Conservation (phyloP, 2,113 vertebrate species). For the Oncorhynchus kisutch region DNA sequence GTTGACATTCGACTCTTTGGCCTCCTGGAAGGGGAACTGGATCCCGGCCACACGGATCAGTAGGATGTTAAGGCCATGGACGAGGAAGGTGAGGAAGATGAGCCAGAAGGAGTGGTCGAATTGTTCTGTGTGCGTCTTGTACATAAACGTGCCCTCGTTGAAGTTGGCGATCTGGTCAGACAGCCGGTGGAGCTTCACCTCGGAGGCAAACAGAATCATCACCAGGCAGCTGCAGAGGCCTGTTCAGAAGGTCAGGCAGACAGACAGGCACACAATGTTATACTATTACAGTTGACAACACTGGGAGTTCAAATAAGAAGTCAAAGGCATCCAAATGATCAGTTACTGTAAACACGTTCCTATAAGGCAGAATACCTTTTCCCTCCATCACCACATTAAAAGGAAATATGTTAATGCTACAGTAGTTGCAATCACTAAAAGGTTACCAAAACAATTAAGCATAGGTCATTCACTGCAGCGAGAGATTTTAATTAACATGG, state of each 20-base stretch:
- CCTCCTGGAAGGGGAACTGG: constrained; percentile 83
- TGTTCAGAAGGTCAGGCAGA: constrained; percentile 48
- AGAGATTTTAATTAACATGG: too few species aligned
- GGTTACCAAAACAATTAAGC: too few species aligned
- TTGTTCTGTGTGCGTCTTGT: constrained; percentile 79
- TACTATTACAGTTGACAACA: too few species aligned
- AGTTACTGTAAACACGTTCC: too few species aligned
- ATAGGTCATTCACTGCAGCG: too few species aligned
- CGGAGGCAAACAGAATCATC: constrained; percentile 86
- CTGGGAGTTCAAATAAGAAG: too few species aligned
- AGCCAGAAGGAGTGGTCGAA: constrained; percentile 87
- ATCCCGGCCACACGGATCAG: constrained; percentile 85
- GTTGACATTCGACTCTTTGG: constrained; percentile 72
- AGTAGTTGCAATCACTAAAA: too few species aligned
- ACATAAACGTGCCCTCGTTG: constrained; percentile 81
- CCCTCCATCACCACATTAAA: too few species aligned
- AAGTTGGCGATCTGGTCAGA: constrained; percentile 90
- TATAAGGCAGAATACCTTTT: too few species aligned
- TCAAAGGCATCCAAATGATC: too few species aligned
- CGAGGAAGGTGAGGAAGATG: constrained; percentile 80
- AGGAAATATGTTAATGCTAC: too few species aligned
- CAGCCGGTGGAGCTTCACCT: constrained; percentile 87
- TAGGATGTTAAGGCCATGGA: constrained; percentile 80
- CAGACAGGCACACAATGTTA: too few species aligned
- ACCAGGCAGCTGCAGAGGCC: constrained; percentile 85